Conservation (phyloP, 2,888 invertebrate species). For the Drosophila flavopinicola region DNA sequence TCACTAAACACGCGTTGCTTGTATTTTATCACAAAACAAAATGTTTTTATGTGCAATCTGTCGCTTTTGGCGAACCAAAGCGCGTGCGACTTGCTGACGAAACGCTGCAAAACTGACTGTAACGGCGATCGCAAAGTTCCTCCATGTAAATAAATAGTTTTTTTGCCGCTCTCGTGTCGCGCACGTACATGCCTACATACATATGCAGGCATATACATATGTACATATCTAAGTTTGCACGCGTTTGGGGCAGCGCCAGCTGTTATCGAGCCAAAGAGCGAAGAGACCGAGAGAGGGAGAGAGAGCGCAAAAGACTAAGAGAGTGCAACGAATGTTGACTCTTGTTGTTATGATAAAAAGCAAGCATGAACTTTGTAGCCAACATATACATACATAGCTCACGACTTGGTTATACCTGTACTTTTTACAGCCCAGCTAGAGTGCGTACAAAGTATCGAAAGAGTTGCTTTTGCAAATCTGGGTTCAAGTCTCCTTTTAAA, state of each 20-base stretch:
- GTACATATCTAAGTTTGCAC: slow-evolving; percentile 26
- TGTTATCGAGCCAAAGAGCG: slow-evolving; percentile 29
- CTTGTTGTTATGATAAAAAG: slow-evolving; percentile 33
- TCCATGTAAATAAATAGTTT: slow-evolving; percentile 70
- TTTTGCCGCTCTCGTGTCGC: slow-evolving; percentile 28
- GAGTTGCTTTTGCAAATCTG: no score
- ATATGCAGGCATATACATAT: slow-evolving; percentile 1
- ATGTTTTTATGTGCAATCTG: slow-evolving; percentile 11
- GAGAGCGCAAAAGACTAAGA: slow-evolving; percentile 21
- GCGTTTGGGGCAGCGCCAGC: slow-evolving; percentile 33
- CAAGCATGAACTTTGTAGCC: slow-evolving; percentile 13
- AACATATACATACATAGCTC: no score
- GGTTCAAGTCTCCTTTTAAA: no score
- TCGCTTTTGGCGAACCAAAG: slow-evolving; percentile 4
- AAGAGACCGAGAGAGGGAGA: slow-evolving; percentile 1
- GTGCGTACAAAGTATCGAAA: no score
- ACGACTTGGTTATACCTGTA: slow-evolving; percentile 18
- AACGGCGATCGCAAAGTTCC: slow-evolving; percentile 50
- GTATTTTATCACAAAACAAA: slow-evolving; percentile 51
- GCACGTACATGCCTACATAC: slow-evolving; percentile 5
- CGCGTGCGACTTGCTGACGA: slow-evolving; percentile 32
- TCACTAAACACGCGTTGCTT: slow-evolving; percentile 50
- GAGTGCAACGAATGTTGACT: slow-evolving; percentile 14
- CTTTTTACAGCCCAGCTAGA: no score
- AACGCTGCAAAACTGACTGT: slow-evolving; percentile 52